Evolutionary conservation across 2,797 vertebrate genomes (phyloP).

Genomic region (Parauchenoglanis punctatus): DNA sequence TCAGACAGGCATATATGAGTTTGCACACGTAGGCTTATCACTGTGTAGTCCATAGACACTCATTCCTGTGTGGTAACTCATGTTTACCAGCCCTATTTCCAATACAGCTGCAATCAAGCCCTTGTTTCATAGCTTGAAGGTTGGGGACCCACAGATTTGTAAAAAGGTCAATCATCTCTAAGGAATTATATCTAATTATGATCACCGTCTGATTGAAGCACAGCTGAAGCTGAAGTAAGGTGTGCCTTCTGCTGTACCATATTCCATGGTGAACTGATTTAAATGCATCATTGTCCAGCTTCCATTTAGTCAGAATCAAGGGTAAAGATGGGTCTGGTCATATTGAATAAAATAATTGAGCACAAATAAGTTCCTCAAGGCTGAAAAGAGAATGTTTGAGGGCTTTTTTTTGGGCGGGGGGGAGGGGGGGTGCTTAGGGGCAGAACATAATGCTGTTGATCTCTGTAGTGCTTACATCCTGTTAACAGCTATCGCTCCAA

Average conservation of each 20-base stretch:
- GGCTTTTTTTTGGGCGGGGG: neutral
- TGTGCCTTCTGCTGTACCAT: slow-evolving; percentile 63
- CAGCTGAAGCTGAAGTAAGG: slow-evolving; percentile 63
- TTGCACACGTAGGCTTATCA: neutral
- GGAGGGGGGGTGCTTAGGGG: neutral
- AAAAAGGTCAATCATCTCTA: slow-evolving; percentile 37
- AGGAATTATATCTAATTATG: slow-evolving; percentile 60
- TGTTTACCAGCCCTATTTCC: neutral
- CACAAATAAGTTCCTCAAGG: slow-evolving; percentile 79
- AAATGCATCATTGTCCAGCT: slow-evolving; percentile 74
- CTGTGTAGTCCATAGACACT: neutral
- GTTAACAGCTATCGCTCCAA: slow-evolving; percentile 53
- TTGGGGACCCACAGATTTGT: neutral
- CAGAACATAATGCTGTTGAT: slow-evolving; percentile 69
- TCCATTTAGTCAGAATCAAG: slow-evolving; percentile 76
- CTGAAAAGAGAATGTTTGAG: slow-evolving; percentile 58
- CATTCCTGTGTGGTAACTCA: neutral
- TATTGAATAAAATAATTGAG: slow-evolving; percentile 82
- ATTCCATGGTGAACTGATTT: slow-evolving; percentile 69
- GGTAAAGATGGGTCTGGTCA: slow-evolving; percentile 77
- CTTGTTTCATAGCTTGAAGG: neutral
- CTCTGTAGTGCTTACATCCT: slow-evolving; percentile 62
- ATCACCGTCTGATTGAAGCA: slow-evolving; percentile 68
- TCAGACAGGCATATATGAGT: neutral
- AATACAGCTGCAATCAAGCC: neutral